Conservation (phyloP, 2,797 vertebrate species). For the Rhadinocentrus ornatus region DNA sequence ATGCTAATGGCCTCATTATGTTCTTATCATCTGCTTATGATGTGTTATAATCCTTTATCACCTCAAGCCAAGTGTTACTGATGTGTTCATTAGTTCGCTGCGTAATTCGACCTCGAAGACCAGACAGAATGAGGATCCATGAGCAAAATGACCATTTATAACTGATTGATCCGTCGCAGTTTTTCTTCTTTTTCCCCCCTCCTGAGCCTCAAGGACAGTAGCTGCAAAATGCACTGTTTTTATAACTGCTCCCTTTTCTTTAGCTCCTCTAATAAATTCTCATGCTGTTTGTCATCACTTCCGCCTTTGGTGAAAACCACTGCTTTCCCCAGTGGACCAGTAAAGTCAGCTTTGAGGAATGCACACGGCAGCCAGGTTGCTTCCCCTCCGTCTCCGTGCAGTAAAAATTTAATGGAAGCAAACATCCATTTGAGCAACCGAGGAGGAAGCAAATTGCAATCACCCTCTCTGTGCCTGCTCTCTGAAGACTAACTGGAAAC, state of each 20-base stretch:
- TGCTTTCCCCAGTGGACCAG: conserved; percentile 52
- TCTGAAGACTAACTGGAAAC: conserved; percentile 41
- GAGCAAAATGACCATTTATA: conserved; percentile 51
- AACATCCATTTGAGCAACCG: conserved; percentile 58
- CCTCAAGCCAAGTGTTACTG: conserved; percentile 61
- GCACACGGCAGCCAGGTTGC: conserved; percentile 38
- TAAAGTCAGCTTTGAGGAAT: conserved; percentile 70
- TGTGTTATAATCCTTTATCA: conserved; percentile 69
- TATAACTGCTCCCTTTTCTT: conserved; percentile 32
- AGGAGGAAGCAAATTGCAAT: conserved; percentile 58
- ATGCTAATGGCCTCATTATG: conserved; percentile 73
- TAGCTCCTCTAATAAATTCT: conserved; percentile 56
- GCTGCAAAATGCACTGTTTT: conserved; percentile 23
- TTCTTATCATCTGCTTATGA: conserved; percentile 63
- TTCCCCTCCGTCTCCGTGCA: conserved; percentile 36
- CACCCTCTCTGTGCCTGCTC: conserved; percentile 25
- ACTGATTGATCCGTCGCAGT: conserved; percentile 44
- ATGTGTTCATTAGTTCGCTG: conserved; percentile 66
- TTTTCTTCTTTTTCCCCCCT: background rate
- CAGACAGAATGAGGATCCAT: conserved; percentile 43
- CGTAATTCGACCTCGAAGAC: conserved; percentile 55
- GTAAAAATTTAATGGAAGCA: conserved; percentile 68
- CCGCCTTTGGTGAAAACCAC: conserved; percentile 46
- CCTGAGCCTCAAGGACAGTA: conserved; percentile 48
- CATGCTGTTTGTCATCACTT: conserved; percentile 52